Evolutionary conservation across 2,797 vertebrate genomes (phyloP).

Genomic region (Periophthalmus magnuspinnatus): DNA sequence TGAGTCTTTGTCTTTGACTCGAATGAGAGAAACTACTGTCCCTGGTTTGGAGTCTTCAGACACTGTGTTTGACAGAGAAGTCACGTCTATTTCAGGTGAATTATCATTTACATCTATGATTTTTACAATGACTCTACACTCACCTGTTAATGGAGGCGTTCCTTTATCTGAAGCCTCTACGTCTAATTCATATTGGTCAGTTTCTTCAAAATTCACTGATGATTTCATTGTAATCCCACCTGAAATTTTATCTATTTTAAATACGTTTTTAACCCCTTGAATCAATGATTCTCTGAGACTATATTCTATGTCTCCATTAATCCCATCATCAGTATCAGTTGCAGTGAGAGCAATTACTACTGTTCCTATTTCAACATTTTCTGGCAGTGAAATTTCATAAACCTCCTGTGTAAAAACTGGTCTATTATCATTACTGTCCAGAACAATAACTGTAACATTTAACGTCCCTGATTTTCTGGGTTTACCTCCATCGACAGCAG

Average conservation of each 20-base stretch:
- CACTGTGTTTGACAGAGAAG: slow-evolving; percentile 61
- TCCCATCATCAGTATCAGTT: slow-evolving; percentile 63
- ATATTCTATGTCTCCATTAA: slow-evolving; percentile 61
- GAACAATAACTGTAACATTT: slow-evolving; percentile 55
- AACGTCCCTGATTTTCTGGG: slow-evolving; percentile 45
- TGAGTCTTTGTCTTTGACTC: slow-evolving; percentile 69
- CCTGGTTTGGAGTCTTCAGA: slow-evolving; percentile 68
- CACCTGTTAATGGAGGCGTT: slow-evolving; percentile 24
- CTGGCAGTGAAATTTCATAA: slow-evolving; percentile 42
- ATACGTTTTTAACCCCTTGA: slow-evolving; percentile 37
- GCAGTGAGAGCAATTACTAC: too few species aligned
- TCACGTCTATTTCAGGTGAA: slow-evolving; percentile 69
- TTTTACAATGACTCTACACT: slow-evolving; percentile 50
- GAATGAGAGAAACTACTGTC: slow-evolving; percentile 70
- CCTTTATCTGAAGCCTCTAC: slow-evolving; percentile 48
- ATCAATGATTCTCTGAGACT: slow-evolving; percentile 33
- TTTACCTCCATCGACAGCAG: slow-evolving; percentile 52
- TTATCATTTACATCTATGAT: slow-evolving; percentile 75
- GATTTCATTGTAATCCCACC: slow-evolving; percentile 57
- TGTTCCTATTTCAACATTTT: slow-evolving; percentile 28
- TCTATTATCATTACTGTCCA: slow-evolving; percentile 59
- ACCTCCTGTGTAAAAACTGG: slow-evolving; percentile 50
- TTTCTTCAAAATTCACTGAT: slow-evolving; percentile 56
- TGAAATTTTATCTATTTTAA: slow-evolving; percentile 47
- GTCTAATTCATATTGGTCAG: slow-evolving; percentile 39